These are phyloP conservation scores for Drosophila melanocephala DNA, from an alignment of 2,888 invertebrate species.

Conservation along the genomic window DNA sequence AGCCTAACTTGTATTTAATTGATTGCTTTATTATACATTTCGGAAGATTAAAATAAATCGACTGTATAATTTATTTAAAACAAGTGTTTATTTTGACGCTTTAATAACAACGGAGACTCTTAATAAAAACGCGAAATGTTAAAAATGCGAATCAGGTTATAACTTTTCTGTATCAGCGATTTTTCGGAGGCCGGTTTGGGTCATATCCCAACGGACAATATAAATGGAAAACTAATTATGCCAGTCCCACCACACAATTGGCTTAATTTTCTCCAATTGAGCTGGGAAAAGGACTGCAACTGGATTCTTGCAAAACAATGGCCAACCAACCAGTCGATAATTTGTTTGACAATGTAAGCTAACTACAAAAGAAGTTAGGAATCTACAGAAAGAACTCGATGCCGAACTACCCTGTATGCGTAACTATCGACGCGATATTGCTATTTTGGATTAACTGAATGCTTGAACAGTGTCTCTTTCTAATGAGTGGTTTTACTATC, in stretches of 20 bases:
- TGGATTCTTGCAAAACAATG: constrained; percentile 46
- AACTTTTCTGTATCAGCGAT: background rate
- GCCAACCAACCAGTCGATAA: constrained; percentile 66
- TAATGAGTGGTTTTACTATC: background rate
- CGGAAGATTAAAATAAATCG: background rate
- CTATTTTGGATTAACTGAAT: background rate
- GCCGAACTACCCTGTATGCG: background rate
- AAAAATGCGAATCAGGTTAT: background rate
- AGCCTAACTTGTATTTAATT: background rate
- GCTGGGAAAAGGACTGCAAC: constrained; percentile 15
- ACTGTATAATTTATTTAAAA: background rate
- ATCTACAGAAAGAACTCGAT: background rate
- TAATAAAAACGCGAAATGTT: background rate
- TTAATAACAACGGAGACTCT: background rate
- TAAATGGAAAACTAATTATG: constrained; percentile 60
- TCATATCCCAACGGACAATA: background rate
- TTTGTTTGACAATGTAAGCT: constrained; percentile 60
- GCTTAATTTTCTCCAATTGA: constrained; percentile 27
- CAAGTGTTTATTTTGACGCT: background rate
- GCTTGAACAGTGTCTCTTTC: background rate
- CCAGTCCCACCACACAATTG: constrained; percentile 9
- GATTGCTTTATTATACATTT: background rate
- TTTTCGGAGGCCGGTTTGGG: background rate
- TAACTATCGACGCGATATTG: background rate
- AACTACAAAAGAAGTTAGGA: constrained; percentile 30